These are phyloP conservation scores for Myotis davidii DNA, from an alignment of 2,113 vertebrate species.

Conservation along the genomic window DNA sequence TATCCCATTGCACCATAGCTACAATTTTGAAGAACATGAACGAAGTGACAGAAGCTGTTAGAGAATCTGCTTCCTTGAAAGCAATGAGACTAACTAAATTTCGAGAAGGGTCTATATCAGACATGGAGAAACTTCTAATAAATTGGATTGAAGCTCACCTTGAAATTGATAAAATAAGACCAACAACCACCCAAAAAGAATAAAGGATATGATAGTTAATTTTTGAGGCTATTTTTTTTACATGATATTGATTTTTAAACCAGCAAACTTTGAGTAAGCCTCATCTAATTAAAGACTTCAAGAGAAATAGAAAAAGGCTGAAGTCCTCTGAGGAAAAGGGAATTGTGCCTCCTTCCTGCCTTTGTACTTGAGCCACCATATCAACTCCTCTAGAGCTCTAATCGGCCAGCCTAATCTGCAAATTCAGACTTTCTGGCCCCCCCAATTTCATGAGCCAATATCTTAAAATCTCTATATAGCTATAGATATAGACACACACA, in stretches of 20 bases:
- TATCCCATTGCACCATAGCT: background rate
- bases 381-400: background rate
- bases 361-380: background rate
- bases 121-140: background rate
- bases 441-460: background rate
- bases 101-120: background rate
- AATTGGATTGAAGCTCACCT: background rate
- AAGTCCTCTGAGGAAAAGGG: background rate
- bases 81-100: background rate
- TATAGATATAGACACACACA: background rate
- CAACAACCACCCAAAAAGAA: background rate
- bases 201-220: background rate
- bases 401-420: background rate
- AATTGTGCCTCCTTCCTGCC: background rate
- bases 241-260: background rate
- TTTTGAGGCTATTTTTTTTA: background rate
- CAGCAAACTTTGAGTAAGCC: background rate
- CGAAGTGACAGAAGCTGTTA: background rate
- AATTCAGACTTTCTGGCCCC: background rate
- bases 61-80: background rate
- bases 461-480: background rate
- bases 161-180: background rate
- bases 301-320: background rate
- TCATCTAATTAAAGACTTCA: background rate
- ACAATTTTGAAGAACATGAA: background rate